These are phyloP conservation scores for Phalera bucephala DNA, from an alignment of 2,888 invertebrate species.

Conservation along the genomic window DNA sequence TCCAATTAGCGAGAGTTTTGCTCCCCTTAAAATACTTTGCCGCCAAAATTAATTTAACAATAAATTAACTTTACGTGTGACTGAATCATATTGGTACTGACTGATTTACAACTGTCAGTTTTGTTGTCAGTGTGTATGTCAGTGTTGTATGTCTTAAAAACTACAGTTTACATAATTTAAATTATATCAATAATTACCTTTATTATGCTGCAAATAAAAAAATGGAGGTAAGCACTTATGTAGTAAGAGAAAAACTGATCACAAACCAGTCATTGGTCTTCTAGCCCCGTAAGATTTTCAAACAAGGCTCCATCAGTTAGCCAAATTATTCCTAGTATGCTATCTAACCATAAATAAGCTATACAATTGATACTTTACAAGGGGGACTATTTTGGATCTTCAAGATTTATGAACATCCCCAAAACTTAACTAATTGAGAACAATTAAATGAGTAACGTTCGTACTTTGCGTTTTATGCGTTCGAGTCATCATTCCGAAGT, in stretches of 20 bases:
- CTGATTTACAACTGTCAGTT: too few species aligned
- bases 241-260: too few species aligned
- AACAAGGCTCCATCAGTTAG: too few species aligned
- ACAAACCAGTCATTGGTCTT: too few species aligned
- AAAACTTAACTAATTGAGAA: constrained; percentile 28
- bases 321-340: too few species aligned
- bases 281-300: too few species aligned
- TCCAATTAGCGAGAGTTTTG: constrained; percentile 61
- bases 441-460: constrained; percentile 27
- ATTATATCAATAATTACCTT: too few species aligned
- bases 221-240: too few species aligned
- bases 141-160: too few species aligned
- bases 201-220: too few species aligned
- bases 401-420: constrained; percentile 28
- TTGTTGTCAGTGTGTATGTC: too few species aligned
- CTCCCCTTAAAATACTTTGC: constrained; percentile 62
- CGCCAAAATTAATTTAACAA: constrained; percentile 65
- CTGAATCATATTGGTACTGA: constrained; percentile 16
- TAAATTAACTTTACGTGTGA: constrained; percentile 39
- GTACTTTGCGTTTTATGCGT: constrained; percentile 17
- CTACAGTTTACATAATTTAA: too few species aligned
- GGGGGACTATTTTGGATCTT: constrained; percentile 22
- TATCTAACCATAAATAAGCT: constrained; percentile 30
- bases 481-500: background rate
- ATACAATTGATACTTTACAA: constrained; percentile 35